phyloP scores from a whole-genome alignment of 2,113 vertebrate species.

The Amblyopsis rosae region DNA sequence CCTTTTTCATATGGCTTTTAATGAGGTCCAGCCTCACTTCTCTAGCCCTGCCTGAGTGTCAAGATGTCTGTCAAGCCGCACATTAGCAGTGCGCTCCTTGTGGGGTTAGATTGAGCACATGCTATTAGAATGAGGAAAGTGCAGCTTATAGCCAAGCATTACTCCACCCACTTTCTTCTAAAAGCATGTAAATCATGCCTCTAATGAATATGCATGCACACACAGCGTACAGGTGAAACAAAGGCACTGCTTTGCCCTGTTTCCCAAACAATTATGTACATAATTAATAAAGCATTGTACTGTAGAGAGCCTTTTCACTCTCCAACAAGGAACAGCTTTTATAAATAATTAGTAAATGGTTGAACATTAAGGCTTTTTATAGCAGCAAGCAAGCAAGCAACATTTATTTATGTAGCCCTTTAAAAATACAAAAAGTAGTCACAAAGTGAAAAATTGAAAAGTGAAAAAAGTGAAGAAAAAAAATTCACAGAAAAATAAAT shows the following conservation, averaged over 20 bases:
- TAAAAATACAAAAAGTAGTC: too few species aligned
- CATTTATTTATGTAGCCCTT: too few species aligned
- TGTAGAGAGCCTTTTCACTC: too few species aligned
- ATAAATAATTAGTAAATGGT: too few species aligned
- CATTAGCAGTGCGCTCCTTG: slow-evolving; percentile 39
- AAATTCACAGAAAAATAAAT: too few species aligned
- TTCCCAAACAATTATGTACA: neutral
- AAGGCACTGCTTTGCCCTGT: neutral
- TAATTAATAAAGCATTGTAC: neutral
- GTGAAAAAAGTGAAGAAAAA: too few species aligned
- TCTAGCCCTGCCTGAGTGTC: slow-evolving; percentile 39
- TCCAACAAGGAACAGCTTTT: too few species aligned
- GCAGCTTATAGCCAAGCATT: slow-evolving; percentile 3
- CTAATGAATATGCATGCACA: neutral
- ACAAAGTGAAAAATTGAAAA: too few species aligned
- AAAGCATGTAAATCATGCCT: neutral
- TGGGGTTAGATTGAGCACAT: slow-evolving; percentile 17
- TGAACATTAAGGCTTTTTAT: too few species aligned
- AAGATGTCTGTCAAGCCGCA: slow-evolving; percentile 50
- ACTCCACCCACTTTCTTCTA: neutral
- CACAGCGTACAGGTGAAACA: slow-evolving; percentile 7
- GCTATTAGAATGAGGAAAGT: slow-evolving; percentile 10
- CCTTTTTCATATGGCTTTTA: slow-evolving; percentile 60
- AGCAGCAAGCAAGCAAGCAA: too few species aligned
- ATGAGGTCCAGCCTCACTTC: slow-evolving; percentile 45